Conservation (phyloP, 2,888 invertebrate genomes). For the Serrognathus titanus region DNA sequence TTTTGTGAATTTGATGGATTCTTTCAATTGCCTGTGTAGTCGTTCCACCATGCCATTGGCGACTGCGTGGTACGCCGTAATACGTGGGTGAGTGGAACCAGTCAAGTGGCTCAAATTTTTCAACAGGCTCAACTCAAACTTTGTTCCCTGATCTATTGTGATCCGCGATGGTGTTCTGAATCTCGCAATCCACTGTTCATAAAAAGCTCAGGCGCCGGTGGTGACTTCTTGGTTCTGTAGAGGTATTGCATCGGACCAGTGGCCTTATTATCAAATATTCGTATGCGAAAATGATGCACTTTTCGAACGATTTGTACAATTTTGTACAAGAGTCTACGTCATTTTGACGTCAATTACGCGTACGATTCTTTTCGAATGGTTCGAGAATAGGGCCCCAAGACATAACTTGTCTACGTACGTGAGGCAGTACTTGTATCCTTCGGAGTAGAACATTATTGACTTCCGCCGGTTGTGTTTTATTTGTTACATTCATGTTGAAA, state of each 20-base stretch:
- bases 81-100: slow-evolving; percentile 4
- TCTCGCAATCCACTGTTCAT: slow-evolving; percentile 31
- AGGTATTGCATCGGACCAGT: slow-evolving; percentile 37
- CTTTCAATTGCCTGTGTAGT: slow-evolving; percentile 21
- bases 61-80: not conserved
- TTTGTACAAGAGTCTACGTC: too few relatives aligned
- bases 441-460: slow-evolving; percentile 40
- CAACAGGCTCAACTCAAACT: slow-evolving; percentile 17
- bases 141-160: slow-evolving; percentile 34
- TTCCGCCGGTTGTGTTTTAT: too few relatives aligned
- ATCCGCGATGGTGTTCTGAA: slow-evolving; percentile 30
- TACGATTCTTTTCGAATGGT: too few relatives aligned
- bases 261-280: too few relatives aligned
- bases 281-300: too few relatives aligned
- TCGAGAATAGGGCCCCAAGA: too few relatives aligned
- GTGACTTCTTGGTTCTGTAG: slow-evolving; percentile 32
- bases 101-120: slow-evolving; percentile 16
- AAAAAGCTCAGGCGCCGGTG: slow-evolving; percentile 32
- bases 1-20: slow-evolving; percentile 16
- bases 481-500: too few relatives aligned
- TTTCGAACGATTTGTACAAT: too few relatives aligned
- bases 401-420: slow-evolving; percentile 38
- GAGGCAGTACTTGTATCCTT: slow-evolving; percentile 34
- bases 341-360: too few relatives aligned
- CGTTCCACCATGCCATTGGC: slow-evolving; percentile 26